Base-by-base conservation (phyloP, 2,797 vertebrate species). In the Melanotaenia nigrans region DNA sequence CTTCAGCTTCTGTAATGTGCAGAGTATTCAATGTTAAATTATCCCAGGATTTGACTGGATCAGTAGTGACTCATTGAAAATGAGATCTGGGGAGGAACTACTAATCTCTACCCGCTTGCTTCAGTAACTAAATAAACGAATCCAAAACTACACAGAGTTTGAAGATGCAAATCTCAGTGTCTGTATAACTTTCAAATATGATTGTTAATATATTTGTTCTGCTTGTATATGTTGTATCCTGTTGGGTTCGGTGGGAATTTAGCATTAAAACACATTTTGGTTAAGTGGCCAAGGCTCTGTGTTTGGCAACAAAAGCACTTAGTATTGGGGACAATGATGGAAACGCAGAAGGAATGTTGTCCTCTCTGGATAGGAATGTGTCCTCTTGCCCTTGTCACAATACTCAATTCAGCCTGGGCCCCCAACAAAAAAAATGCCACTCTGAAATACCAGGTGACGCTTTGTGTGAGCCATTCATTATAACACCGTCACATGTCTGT, bases 361-460 rank as follows among this genome's bases (percentile, higher is more conserved):
- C 81, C 84, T 74, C 73, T 62, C 63, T 32, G 61, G 61, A 74
- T 25, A 76, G 88, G 91, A 92, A 92, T 93, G 90, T 79, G 89
- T 86, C 86, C 82, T 79, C 81, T 87, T 71, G 65, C 73, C 62
- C 80, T 62, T 56, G 83, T 85, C 89, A 92, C 83, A 92, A 84
- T 71, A 79, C 70, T 68, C 68, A 42, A 82, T 90, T 91, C 82
- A 87, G 32, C 61, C 25, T 1, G 40, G 33, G 56, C 65, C 82
- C 73, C 69, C 2, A 0, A 7, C 59, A 54, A 54, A 54, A 54
- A 54, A 24, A 24, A 84, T 54, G 60, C 83, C 89, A 83, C 77
- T 88, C 81, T 83, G 65, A 87, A 82, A 85, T 87, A 80, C 86
- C 90, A 87, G 90, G 87, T 92, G 89, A 90, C 53, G 35, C 83